Percentiles rank a stretch among this genome's conserved stretches.
phyloP scores from a whole-genome alignment of 2,797 vertebrate species.

The Lerista edwardsae region DNA sequence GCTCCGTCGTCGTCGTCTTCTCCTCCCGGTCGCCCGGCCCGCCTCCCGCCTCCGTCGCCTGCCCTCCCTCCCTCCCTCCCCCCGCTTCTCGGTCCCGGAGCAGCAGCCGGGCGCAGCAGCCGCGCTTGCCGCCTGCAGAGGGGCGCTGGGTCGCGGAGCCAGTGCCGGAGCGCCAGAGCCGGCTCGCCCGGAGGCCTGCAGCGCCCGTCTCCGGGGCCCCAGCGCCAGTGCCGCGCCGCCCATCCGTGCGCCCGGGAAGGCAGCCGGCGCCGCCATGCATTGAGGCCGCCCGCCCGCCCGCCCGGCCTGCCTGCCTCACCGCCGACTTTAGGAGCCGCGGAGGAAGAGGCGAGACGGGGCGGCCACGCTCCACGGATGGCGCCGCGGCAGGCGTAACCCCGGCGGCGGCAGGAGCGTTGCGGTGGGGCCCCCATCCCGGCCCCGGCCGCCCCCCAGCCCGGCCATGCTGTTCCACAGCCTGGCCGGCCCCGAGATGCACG shows the following conservation, averaged over 20 bases:
- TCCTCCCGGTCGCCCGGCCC: conserved; percentile 10
- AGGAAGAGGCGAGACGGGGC: conserved; percentile 48
- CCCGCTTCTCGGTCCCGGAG: conserved; percentile 55
- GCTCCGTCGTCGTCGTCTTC: conserved; percentile 1
- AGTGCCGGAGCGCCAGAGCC: no score
- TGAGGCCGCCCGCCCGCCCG: conserved; percentile 42
- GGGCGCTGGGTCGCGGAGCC: neutral
- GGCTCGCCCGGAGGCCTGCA: no score
- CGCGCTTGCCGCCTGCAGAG: neutral
- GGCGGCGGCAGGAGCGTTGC: conserved; percentile 9
- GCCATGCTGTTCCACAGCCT: conserved; percentile 98
- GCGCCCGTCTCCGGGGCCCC: neutral
- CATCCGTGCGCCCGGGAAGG: neutral
- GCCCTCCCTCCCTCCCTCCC: conserved; percentile 43
- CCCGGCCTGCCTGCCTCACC: neutral
- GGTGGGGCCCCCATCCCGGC: conserved; percentile 68
- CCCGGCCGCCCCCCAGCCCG: conserved; percentile 56
- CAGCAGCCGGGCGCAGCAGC: neutral
- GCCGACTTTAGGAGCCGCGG: conserved; percentile 3
- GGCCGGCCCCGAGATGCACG: conserved; percentile 95
- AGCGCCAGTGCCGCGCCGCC: neutral
- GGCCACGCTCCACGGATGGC: conserved; percentile 76
- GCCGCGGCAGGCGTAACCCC: conserved; percentile 81
- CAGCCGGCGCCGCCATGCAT: neutral
- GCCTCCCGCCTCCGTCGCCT: neutral